Conservation (phyloP, 2,888 invertebrate species). For the Drosophila multiciliata region DNA sequence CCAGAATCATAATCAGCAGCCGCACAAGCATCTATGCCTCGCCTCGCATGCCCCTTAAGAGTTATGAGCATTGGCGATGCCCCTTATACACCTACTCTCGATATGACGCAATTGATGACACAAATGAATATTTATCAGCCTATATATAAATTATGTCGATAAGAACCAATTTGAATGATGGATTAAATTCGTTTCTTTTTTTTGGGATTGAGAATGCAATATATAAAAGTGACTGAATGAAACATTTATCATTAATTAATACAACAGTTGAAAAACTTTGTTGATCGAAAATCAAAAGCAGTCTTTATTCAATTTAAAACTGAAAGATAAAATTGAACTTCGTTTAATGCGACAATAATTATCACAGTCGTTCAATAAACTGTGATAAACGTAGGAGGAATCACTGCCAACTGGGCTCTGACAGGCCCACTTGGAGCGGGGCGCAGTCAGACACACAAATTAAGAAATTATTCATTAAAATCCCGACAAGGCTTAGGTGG, state of each 20-base stretch:
- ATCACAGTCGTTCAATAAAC: constrained; percentile 9
- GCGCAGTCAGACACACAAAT: constrained; percentile 38
- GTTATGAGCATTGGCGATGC: neutral
- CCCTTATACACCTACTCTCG: neutral
- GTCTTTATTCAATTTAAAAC: neutral
- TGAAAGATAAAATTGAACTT: neutral
- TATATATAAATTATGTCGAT: neutral
- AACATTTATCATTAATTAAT: constrained; percentile 8
- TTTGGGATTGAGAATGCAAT: constrained; percentile 2
- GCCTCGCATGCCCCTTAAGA: neutral
- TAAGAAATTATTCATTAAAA: constrained; percentile 74
- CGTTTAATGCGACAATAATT: neutral
- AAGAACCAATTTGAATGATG: constrained; percentile 5
- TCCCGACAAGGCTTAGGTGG: constrained; percentile 25
- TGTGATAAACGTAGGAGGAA: neutral
- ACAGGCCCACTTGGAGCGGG: constrained; percentile 41
- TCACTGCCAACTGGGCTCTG: constrained; percentile 13
- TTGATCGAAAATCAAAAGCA: neutral
- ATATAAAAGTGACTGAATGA: constrained; percentile 1
- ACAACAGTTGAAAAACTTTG: constrained; percentile 3
- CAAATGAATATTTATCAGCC: constrained; percentile 1
- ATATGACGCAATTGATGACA: constrained; percentile 3
- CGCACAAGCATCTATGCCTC: constrained; percentile 34
- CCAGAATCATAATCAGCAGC: constrained; percentile 58
- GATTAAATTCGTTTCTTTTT: neutral